Percentiles rank a stretch among this genome's conserved stretches.
phyloP scores from a whole-genome alignment of 92 coral and sea anemone species.

The Epizoanthus stellaris region DNA sequence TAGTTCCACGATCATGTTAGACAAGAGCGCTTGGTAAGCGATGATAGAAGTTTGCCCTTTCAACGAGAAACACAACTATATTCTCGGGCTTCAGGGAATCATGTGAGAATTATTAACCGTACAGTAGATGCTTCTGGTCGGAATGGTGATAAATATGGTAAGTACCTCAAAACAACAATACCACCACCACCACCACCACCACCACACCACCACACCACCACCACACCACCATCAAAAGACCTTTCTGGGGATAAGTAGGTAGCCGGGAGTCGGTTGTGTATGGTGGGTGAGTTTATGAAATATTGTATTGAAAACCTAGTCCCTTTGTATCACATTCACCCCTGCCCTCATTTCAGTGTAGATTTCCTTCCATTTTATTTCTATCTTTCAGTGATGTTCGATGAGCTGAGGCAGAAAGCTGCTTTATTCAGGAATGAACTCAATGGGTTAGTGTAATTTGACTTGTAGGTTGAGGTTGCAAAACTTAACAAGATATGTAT shows the following conservation, averaged over 20 bases:
- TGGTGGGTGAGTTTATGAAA: too few species aligned
- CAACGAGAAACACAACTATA: slow-evolving; percentile 86
- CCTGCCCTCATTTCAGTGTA: not conserved
- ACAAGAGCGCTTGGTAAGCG: slow-evolving; percentile 67
- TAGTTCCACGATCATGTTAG: slow-evolving; percentile 60
- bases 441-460: slow-evolving; percentile 56
- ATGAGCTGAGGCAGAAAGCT: slow-evolving; percentile 85
- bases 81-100: slow-evolving; percentile 87
- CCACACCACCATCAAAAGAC: too few species aligned
- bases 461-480: not conserved
- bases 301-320: too few species aligned
- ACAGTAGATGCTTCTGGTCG: slow-evolving; percentile 77
- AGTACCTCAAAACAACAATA: not conserved
- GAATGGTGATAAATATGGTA: slow-evolving; percentile 85
- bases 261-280: too few species aligned
- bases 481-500: not conserved
- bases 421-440: slow-evolving; percentile 76
- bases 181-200: not conserved
- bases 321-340: too few species aligned
- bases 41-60: slow-evolving; percentile 79
- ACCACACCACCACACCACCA: too few species aligned
- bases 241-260: too few species aligned
- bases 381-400: slow-evolving; percentile 78
- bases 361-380: not conserved
- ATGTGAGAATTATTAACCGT: slow-evolving; percentile 76